Percentiles rank a stretch among this genome's conserved stretches.
These are phyloP conservation scores for Ctenopoma kingsleyae DNA, from an alignment of 2,797 vertebrate genomes.

Conservation along the genomic window DNA sequence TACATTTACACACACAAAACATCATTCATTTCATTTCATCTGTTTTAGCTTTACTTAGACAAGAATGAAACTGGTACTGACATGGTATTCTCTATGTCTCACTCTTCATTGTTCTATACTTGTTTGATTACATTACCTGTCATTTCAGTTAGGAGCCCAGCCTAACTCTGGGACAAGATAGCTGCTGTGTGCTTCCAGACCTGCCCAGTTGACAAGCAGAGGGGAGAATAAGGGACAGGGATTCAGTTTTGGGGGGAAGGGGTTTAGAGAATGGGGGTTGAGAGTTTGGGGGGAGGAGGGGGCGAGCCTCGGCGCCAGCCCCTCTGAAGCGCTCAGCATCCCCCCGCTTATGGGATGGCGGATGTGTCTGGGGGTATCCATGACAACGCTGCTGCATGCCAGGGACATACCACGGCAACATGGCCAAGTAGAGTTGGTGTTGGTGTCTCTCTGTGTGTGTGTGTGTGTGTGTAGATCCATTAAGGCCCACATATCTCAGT, in stretches of 20 bases:
- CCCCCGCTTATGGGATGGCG: slow-evolving; percentile 86
- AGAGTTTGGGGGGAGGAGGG: slow-evolving; percentile 42
- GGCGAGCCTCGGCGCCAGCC: slow-evolving; percentile 75
- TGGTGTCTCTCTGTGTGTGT: slow-evolving; percentile 32
- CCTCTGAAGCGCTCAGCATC: slow-evolving; percentile 82
- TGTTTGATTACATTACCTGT: slow-evolving; percentile 47
- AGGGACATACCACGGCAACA: slow-evolving; percentile 80
- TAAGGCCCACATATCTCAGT: slow-evolving; percentile 61
- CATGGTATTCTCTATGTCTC: slow-evolving; percentile 17
- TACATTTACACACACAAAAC: slow-evolving; percentile 25
- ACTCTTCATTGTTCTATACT: slow-evolving; percentile 32
- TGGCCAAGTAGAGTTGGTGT: slow-evolving; percentile 69
- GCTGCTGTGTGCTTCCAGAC: slow-evolving; percentile 49
- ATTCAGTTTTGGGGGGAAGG: slow-evolving; percentile 72
- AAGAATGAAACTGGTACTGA: slow-evolving; percentile 12
- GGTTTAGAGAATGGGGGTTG: slow-evolving; percentile 60
- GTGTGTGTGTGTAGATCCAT: slow-evolving; percentile 54
- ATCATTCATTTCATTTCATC: slow-evolving; percentile 46
- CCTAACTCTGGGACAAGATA: slow-evolving; percentile 38
- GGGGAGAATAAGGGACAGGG: slow-evolving; percentile 62
- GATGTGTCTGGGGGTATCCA: slow-evolving; percentile 89
- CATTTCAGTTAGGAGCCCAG: slow-evolving; percentile 47
- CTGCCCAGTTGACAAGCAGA: slow-evolving; percentile 36
- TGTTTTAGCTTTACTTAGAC: slow-evolving; percentile 48
- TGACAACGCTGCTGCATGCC: slow-evolving; percentile 88